Base-by-base conservation (phyloP, 2,888 invertebrate species). In the Lutraria lutraria region DNA sequence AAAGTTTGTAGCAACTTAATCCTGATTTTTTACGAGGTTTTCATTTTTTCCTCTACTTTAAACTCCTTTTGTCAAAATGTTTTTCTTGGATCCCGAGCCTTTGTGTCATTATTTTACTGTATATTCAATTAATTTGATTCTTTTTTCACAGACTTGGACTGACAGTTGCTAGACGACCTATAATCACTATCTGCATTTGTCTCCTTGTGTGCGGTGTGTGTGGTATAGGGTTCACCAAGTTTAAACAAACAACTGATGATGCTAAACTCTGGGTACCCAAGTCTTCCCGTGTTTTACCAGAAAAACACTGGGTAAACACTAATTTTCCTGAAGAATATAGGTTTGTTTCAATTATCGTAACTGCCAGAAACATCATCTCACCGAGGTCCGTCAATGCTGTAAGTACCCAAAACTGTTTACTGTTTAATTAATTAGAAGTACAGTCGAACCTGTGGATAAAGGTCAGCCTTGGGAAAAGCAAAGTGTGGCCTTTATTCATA, bases 211-310 rank as follows among this genome's bases (percentile, higher is more conserved):
- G 95, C 90, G 94, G 94, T 4, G 87, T 94, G 4, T 95, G 94
- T 92, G 94, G 94, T 0, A 88, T 95, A n/a, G 95, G 95, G n/a
- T 89, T 95, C 89, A 91, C 92, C 34, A 93, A 94, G 12, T 94
- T 95, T 79, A 82, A 93, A 31, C 94, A 94, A 82, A 94, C 94
- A 4, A 90, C 90, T 0, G 94, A 91, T n/a, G 94, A 94, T 88
- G 95, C 94, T 29, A 94, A 95, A 63, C 91, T 95, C 6, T 95
- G 95, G 95, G 95, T 95, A 21, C 95, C 95, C 0, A 89, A 91
- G 34, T 90, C 92, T 21, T 94, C 95, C 0, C 87, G 94, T 16
- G 90, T 95, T 13, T 91, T 95, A 83, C 89, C 88, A 19, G 94
- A 95, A 85, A 94, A 95, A 76, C 89, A 88, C 21, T 95, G 95